A percentile compares a stretch with the other conserved stretches of the same genome.
Conservation (phyloP, 2,797 vertebrate genomes). For the Cyprinella venusta region DNA sequence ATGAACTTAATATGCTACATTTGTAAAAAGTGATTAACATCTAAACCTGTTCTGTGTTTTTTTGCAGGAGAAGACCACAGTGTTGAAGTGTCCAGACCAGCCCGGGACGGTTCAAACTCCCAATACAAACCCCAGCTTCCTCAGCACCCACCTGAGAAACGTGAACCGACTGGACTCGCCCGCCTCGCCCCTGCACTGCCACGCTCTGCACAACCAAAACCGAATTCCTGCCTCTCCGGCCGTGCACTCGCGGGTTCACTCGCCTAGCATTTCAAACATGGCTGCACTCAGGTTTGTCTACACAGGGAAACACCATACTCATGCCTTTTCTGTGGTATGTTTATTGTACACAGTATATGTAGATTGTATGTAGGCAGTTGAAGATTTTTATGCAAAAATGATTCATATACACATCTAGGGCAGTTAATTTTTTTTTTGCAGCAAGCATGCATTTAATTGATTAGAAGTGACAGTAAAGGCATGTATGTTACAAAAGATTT, state of each 20-base stretch:
- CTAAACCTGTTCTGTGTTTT: neutral
- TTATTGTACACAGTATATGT: neutral
- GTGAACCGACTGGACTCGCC: conserved; percentile 90
- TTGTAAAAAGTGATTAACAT: neutral
- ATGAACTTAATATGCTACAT: neutral
- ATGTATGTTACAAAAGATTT: neutral
- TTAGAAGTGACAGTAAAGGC: neutral
- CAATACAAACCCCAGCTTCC: conserved; percentile 80
- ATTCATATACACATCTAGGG: neutral
- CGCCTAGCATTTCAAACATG: conserved; percentile 94
- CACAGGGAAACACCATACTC: neutral
- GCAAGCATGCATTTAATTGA: neutral
- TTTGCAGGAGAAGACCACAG: conserved; percentile 85
- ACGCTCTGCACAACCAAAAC: conserved; percentile 87
- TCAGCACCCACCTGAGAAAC: conserved; percentile 87
- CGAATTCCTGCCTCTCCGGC: conserved; percentile 82
- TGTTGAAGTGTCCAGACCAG: conserved; percentile 86
- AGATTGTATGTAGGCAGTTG: neutral
- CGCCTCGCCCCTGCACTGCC: conserved; percentile 90
- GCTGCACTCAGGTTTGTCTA: conserved; percentile 89
- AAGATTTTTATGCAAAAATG: neutral
- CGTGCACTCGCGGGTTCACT: conserved; percentile 87
- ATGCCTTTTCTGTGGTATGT: neutral
- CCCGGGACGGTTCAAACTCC: conserved; percentile 77
- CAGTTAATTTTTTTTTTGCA: neutral